Conservation (phyloP, 2,888 invertebrate genomes). For the Latrodectus hesperus region DNA sequence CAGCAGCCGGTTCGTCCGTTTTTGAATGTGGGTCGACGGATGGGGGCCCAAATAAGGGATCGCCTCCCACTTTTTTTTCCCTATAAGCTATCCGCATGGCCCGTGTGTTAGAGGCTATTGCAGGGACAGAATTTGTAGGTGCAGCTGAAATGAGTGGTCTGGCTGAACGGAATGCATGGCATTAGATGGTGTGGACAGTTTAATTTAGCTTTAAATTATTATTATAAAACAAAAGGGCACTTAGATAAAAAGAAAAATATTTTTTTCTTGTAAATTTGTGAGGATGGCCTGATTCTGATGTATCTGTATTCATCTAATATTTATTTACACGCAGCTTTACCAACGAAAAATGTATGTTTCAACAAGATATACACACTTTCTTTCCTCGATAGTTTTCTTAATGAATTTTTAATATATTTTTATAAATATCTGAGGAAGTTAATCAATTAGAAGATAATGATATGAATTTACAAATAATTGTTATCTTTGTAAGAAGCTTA, state of each 20-base stretch:
- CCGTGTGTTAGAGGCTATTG: slow-evolving; percentile 5
- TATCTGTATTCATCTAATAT: neutral
- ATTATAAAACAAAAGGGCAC: neutral
- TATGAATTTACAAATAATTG: no score
- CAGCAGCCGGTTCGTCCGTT: slow-evolving; percentile 32
- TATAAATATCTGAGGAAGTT: no score
- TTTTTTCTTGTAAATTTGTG: neutral
- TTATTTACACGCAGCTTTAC: neutral
- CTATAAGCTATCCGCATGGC: neutral
- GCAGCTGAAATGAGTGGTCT: neutral
- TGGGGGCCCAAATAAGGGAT: slow-evolving; percentile 30
- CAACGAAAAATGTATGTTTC: no score
- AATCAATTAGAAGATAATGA: no score
- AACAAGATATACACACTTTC: no score
- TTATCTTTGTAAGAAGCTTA: no score
- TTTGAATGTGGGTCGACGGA: slow-evolving; percentile 57
- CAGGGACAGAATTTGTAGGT: neutral
- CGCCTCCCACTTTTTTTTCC: slow-evolving; percentile 9
- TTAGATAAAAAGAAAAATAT: neutral
- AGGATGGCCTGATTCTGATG: neutral
- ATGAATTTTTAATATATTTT: no score
- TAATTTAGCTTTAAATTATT: neutral
- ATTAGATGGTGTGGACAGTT: neutral
- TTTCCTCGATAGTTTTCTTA: no score
- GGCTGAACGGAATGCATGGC: neutral